Evolutionary conservation across 2,797 vertebrate species (phyloP).

Genomic region (Myotis findleyi): DNA sequence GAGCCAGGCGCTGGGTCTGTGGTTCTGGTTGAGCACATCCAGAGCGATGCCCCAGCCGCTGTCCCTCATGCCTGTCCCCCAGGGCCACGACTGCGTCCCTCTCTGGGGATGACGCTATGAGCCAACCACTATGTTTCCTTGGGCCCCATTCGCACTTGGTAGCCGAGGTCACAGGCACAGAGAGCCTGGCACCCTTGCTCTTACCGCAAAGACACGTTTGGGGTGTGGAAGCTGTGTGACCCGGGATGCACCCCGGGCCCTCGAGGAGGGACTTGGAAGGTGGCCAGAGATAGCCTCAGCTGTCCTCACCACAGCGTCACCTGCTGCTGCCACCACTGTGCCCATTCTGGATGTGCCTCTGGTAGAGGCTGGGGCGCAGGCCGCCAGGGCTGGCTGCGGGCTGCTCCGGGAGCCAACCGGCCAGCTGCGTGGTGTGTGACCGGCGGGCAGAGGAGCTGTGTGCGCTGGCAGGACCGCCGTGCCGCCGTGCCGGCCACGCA

Average conservation of each 20-base stretch:
- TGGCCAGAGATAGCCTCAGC: background rate
- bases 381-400: background rate
- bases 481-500: background rate
- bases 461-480: accelerated
- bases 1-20: background rate
- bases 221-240: background rate
- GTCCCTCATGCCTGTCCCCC: background rate
- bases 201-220: accelerated
- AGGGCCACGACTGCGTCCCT: background rate
- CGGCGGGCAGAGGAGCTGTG: too few relatives aligned
- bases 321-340: background rate
- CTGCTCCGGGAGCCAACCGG: background rate
- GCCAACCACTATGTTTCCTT: background rate
- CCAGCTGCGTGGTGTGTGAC: background rate
- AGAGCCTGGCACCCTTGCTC: accelerated
- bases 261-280: background rate
- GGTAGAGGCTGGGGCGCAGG: background rate
- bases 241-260: accelerated
- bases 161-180: background rate
- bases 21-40: background rate
- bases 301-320: background rate
- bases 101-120: background rate
- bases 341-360: background rate
- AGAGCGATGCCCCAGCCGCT: too few relatives aligned
- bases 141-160: background rate